phyloP scores from a whole-genome alignment of 2,888 invertebrate species.

The Hyposoter didymator region DNA sequence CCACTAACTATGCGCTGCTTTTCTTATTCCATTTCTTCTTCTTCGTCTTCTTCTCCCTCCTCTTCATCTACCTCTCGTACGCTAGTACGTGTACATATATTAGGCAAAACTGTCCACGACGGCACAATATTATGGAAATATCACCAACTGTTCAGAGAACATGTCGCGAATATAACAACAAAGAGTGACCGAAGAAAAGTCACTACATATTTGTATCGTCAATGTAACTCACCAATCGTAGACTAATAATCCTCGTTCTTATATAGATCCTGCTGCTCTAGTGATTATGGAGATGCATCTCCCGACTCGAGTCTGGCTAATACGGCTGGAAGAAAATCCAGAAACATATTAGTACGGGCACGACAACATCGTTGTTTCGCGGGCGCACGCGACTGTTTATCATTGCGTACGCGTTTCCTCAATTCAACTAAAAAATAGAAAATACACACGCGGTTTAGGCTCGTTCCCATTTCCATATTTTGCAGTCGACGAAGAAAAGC shows the following conservation, averaged over 20 bases:
- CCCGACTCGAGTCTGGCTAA: conserved; percentile 2
- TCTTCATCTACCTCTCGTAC: conserved; percentile 44
- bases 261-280: conserved; percentile 6
- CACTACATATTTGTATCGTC: conserved; percentile 75
- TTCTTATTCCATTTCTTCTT: conserved; percentile 62
- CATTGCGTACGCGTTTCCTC: neutral
- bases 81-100: conserved; percentile 13
- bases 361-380: neutral
- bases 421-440: neutral
- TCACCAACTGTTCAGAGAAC: conserved; percentile 40
- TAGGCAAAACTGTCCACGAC: conserved; percentile 42
- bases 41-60: conserved; percentile 36
- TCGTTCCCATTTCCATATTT: neutral
- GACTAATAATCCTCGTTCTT: conserved; percentile 73
- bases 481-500: neutral
- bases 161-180: conserved; percentile 67
- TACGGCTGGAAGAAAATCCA: neutral
- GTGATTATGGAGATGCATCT: conserved; percentile 22
- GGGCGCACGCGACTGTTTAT: neutral
- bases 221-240: conserved; percentile 69
- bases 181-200: conserved; percentile 67
- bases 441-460: neutral
- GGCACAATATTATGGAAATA: conserved; percentile 68
- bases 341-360: neutral
- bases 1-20: conserved; percentile 79